These are phyloP conservation scores for Malaclemys terrapin DNA, from an alignment of 2,113 vertebrate species.

Conservation along the genomic window DNA sequence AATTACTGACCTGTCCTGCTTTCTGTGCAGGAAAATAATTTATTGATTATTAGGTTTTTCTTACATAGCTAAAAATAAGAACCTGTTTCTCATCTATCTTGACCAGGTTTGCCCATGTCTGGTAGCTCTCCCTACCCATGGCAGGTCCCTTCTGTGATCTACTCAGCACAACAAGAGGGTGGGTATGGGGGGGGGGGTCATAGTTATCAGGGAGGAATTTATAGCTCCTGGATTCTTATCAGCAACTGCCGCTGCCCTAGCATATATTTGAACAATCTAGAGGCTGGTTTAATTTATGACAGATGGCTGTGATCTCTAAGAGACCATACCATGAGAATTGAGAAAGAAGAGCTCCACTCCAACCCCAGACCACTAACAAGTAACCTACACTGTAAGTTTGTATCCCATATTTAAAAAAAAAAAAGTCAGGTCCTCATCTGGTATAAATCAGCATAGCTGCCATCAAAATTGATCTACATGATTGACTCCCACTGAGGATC, in stretches of 20 bases:
- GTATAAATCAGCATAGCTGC: accelerated
- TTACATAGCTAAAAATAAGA: background rate
- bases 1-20: background rate
- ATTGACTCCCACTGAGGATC: background rate
- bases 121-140: background rate
- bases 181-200: background rate
- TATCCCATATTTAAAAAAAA: background rate
- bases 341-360: background rate
- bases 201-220: background rate
- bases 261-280: conserved; percentile 23
- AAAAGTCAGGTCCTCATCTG: background rate
- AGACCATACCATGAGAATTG: background rate
- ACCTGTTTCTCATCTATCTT: background rate
- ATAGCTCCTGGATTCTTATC: background rate
- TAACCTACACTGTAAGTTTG: background rate
- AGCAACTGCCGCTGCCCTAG: background rate
- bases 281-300: background rate
- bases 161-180: background rate
- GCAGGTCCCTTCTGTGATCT: background rate
- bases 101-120: background rate
- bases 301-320: background rate
- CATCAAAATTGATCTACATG: background rate
- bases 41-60: background rate
- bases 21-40: background rate
- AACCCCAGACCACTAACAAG: background rate